Evolutionary conservation across 92 coral and sea anemone genomes (phyloP), one percentile per base, ranked within the genome.

Genomic region (Palythoa heliodiscus): DNA sequence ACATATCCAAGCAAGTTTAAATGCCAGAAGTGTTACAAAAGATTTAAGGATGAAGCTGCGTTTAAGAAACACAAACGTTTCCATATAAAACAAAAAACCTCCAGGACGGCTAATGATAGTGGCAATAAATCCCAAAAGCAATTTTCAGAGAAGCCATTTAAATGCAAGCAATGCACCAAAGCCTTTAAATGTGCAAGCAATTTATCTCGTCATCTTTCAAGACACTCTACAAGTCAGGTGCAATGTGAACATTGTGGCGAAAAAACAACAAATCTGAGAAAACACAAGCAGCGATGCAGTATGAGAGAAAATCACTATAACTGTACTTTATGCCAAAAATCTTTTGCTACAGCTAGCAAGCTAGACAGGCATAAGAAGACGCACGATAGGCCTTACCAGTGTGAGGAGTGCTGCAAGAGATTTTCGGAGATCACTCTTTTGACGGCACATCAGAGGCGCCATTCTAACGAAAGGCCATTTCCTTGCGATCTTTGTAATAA

Each of bases 391-490:
- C 84, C 84, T 1, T 67, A 80, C 40, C 61, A 80, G 48, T 80
- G 84, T 19, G 84, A 80, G 60, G 84, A 80, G 22, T 80, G 84
- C 20, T 74, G 66, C 58, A 64, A 80, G 38, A 48, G 73, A 9
- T 80, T 80, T 48, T 80, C 84, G 4, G 84, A 80, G 2, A 25
- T 66, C 0, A 68, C 43, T 66, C 74, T 12, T 80, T 43, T 80
- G 73, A 80, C 84, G n/a, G 74, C 57, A 17, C 84, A 80, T 66
- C 84, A 64, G 54, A 67, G 55, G 20, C 60, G 60, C 43, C 84
- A 80, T 25, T 39, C 73, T 43, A 52, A 37, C 6, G 60, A 80
- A 24, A 64, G 15, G 22, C 74, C 55, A 22, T 64, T 39, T 47
- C 47, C 20, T 80, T 80, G 84, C n/a, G 47, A 67, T 47, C 58